Evolutionary conservation across 2,113 vertebrate genomes (phyloP), one percentile per base, ranked within the genome.

Genomic region (Pardalotus punctatus): DNA sequence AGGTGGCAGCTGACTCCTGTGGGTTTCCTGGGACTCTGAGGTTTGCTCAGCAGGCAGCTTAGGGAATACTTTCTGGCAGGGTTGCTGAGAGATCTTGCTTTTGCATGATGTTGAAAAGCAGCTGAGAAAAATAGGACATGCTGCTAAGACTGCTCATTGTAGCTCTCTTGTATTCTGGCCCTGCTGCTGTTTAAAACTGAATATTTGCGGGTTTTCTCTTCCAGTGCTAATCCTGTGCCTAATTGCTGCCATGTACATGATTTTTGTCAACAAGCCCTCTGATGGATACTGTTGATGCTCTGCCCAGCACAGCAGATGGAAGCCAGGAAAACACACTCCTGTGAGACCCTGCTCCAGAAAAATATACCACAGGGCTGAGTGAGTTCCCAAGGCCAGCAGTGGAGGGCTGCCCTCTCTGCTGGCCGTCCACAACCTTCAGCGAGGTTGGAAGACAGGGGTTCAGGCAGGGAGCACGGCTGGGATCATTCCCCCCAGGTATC

Each of bases 321-420:
- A 28, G 42, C 28, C 54, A 10, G 43, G 56, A 81, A 82, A 69
- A 48, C 11, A 61, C 33, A 24, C 2, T 71, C 50, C 50, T 21
- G 20, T 23, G 20, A 25, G 54, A 29, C 31, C 5, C 29, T 40
- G 23, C 66, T 79, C 31, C 33, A 71, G 66, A 33, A 84, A 73
- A 83, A 62, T 0, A 5, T 22, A 10, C 17, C 33, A 1, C 0
- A 0, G 19, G 23, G 29, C 29, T 62, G 29, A 5, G 5, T 0
- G 1, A 50, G 47, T 36, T 18, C 35, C 70, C 65, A 2, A 0
- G 61, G 14, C 3, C 21, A 62, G 69, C 42, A 50, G 24, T 0
- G 23, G 35, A 51, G 71, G 50, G n/a, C 48, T 91, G 73, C 40
- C 5, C 65, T 71, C 74, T 21, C 38, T 31, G 21, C 35, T 35